These are phyloP conservation scores for Diplodus sargus DNA, from an alignment of 2,797 vertebrate species.

Conservation along the genomic window DNA sequence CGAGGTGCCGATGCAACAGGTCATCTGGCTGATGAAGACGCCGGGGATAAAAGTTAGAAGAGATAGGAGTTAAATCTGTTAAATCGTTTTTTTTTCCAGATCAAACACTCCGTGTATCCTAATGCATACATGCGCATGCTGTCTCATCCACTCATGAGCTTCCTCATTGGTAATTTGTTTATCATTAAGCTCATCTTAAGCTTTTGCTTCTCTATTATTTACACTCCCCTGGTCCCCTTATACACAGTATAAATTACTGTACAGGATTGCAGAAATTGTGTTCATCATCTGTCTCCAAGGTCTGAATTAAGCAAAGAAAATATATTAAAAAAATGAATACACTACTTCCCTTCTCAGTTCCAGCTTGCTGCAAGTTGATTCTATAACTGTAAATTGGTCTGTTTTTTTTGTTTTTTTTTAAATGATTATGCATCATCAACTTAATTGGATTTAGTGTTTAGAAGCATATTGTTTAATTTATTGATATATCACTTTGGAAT, in stretches of 20 bases:
- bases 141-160: background rate
- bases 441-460: background rate
- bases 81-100: background rate
- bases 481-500: background rate
- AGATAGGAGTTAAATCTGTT: too few relatives aligned
- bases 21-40: background rate
- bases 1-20: constrained; percentile 1
- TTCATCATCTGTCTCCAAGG: constrained; percentile 40
- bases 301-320: constrained; percentile 11
- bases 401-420: background rate
- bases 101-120: background rate
- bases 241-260: constrained; percentile 31
- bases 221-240: background rate
- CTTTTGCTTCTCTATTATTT: constrained; percentile 26
- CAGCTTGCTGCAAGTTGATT: constrained; percentile 15
- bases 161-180: background rate
- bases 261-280: constrained; percentile 28
- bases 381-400: background rate
- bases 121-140: background rate
- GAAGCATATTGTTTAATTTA: background rate
- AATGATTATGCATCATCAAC: background rate
- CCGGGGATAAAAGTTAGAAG: background rate
- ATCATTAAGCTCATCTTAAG: constrained; percentile 6
- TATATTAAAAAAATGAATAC: background rate
- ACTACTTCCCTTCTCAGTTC: constrained; percentile 19